Evolutionary conservation across 2,113 vertebrate species (phyloP), one percentile per base, ranked within the genome.

Genomic region (Chamaea fasciata): DNA sequence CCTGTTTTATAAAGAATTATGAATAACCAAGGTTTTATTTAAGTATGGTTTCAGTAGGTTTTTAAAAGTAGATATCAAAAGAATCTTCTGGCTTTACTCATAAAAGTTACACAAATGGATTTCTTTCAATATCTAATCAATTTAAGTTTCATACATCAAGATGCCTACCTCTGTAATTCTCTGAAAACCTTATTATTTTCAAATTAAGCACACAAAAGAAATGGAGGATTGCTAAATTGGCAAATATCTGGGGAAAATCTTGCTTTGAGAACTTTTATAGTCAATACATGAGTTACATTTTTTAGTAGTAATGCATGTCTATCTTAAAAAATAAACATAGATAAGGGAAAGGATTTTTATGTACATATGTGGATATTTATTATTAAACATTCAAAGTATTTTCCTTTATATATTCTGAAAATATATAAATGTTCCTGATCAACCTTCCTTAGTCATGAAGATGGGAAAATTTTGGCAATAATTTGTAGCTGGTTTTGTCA

Each of bases 311-410:
- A 50, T 27, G 26, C 9, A 37, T 19, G 5, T 37, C 21, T 64
- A 7, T 9, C 26, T 64, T n/a, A 42, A 57, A 30, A 57, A 35
- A 19, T 6, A 26, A 39, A 35, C 21, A 47, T 47, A 22, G 21
- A 22, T 21, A 47, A 21, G 46, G 6, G 24, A 62, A 55, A 47
- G 2, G 1, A 56, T 49, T 71, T 9, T 64, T 11, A 56, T 31
- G 17, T 12, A 35, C 8, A 8, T 35, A 22, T 42, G 5, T 13
- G 0, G 0, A 42, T 50, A 31, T 37, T 35, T 88, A 56, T 33
- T 80, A 57, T 57, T 19, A 50, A 88, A 31, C 8, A 13, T 42
- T 63, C 30, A 7, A 79, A 73, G 14, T 47, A 62, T 53, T 68
- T n/a, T 5, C 9, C 3, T 68, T 41, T 53, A 41, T 20, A 31